Conservation (phyloP, 2,797 vertebrate genomes). For the Tenualosa thibaudeaui region DNA sequence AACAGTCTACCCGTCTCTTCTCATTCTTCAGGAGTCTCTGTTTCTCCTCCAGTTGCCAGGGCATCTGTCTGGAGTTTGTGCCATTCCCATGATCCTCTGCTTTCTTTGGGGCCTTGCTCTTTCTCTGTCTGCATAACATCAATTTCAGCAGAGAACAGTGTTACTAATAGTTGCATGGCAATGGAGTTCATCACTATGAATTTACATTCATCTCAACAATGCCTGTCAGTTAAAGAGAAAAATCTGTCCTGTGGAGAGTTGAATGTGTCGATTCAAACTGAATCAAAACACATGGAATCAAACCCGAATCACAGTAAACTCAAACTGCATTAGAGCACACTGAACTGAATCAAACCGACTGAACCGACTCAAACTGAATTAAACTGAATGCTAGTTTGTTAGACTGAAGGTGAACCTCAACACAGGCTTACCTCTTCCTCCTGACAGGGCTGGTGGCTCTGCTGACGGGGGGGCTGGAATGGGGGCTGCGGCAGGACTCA, state of each 20-base stretch:
- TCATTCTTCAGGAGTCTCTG: slow-evolving; percentile 66
- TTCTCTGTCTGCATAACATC: slow-evolving; percentile 74
- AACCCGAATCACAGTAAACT: neutral
- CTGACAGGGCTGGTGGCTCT: slow-evolving; percentile 77
- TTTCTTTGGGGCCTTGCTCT: slow-evolving; percentile 75
- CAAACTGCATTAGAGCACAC: neutral
- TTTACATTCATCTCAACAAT: neutral
- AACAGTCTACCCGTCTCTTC: slow-evolving; percentile 73
- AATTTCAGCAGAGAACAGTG: neutral
- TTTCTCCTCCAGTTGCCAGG: slow-evolving; percentile 72
- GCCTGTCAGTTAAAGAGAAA: neutral
- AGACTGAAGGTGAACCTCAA: neutral
- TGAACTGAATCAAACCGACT: neutral
- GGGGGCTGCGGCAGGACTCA: slow-evolving; percentile 77
- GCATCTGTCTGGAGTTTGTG: slow-evolving; percentile 57
- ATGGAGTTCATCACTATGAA: no score
- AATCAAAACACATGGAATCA: neutral
- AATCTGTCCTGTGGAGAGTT: neutral
- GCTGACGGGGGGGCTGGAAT: slow-evolving; percentile 65
- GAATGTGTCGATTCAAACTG: neutral
- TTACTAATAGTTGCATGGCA: neutral
- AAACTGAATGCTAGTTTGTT: no score
- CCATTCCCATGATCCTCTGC: slow-evolving; percentile 72
- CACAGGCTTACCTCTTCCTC: slow-evolving; percentile 80
- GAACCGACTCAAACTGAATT: no score